Conservation (phyloP, 2,113 vertebrate genomes). For the Saiga tatarica region DNA sequence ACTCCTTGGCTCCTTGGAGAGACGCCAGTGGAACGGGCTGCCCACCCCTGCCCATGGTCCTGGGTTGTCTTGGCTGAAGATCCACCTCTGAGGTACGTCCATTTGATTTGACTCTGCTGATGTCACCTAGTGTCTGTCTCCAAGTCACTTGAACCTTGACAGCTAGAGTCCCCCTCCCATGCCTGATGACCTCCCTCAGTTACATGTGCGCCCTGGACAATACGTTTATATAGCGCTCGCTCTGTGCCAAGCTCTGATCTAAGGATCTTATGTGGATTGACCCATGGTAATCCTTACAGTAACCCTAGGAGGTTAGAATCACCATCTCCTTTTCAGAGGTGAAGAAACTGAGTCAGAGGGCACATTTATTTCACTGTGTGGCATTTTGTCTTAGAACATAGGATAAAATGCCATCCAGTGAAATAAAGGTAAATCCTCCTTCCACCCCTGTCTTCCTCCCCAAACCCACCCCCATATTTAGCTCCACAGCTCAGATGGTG, state of each 20-base stretch:
- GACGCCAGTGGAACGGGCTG: accelerated
- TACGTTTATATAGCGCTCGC: accelerated
- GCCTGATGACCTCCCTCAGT: background rate
- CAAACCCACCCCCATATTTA: background rate
- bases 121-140: background rate
- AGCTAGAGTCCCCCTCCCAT: too few relatives aligned
- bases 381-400: background rate
- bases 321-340: background rate
- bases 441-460: background rate
- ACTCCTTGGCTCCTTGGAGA: background rate
- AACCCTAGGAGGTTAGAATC: background rate
- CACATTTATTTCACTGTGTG: background rate
- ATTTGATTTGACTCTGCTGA: background rate
- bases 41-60: background rate
- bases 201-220: background rate
- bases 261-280: background rate
- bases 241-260: background rate
- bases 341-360: background rate
- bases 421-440: background rate
- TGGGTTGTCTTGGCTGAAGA: background rate
- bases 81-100: background rate
- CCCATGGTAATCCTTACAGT: background rate
- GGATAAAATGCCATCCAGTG: background rate
- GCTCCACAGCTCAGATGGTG: background rate
- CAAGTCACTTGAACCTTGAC: background rate